Evolutionary conservation across 2,797 vertebrate genomes (phyloP).

Genomic region (Knipowitschia caucasica): DNA sequence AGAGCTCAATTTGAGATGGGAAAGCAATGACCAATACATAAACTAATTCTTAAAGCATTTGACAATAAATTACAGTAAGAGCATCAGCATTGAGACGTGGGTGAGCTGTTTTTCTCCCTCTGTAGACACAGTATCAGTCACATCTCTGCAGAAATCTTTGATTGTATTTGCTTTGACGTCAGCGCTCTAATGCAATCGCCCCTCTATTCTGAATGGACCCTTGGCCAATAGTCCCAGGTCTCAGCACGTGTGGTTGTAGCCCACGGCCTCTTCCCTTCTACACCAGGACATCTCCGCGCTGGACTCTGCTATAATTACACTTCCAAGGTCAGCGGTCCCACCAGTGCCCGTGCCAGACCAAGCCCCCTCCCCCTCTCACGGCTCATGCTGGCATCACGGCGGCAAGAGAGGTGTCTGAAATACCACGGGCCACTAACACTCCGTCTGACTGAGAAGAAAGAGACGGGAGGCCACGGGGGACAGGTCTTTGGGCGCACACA

Average conservation of each 20-base stretch:
- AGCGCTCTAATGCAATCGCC: constrained; percentile 35
- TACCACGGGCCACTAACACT: constrained; percentile 60
- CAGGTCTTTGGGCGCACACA: constrained; percentile 62
- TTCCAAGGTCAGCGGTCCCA: constrained; percentile 42
- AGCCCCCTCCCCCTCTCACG: constrained; percentile 58
- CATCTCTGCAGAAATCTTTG: too few species aligned
- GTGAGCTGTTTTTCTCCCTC: too few species aligned
- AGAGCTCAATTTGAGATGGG: too few species aligned
- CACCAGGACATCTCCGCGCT: constrained; percentile 20
- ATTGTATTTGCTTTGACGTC: not conserved
- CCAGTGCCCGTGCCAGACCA: constrained; percentile 36
- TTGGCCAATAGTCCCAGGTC: constrained; percentile 19
- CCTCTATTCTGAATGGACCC: constrained; percentile 43
- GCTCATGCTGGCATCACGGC: constrained; percentile 50
- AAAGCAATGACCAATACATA: too few species aligned
- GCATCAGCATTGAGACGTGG: too few species aligned
- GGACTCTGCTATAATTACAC: constrained; percentile 58
- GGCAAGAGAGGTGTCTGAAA: constrained; percentile 56
- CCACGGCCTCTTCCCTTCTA: constrained; percentile 24
- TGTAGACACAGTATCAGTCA: too few species aligned
- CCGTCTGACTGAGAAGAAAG: constrained; percentile 49
- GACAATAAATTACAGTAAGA: too few species aligned
- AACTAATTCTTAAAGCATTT: too few species aligned
- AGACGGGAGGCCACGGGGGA: constrained; percentile 50
- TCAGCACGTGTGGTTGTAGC: constrained; percentile 30